Percentiles rank a stretch among this genome's conserved stretches.
Evolutionary conservation across 2,113 vertebrate species (phyloP).

Genomic region (Choloepus hoffmanni): DNA sequence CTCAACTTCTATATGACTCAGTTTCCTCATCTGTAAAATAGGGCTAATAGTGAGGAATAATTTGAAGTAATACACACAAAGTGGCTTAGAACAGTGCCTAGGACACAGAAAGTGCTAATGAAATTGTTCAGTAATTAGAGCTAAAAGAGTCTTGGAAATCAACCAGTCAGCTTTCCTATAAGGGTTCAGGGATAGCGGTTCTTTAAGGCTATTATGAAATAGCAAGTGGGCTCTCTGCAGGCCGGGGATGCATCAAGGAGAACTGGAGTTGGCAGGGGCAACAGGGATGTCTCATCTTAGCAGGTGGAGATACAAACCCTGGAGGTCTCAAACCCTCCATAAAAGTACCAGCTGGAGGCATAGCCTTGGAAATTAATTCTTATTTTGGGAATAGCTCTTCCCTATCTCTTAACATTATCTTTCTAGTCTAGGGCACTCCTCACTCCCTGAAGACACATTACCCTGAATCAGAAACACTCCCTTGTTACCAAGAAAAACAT

Average conservation of each 20-base stretch:
- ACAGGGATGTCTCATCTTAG: neutral
- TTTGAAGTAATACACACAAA: neutral
- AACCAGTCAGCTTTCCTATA: neutral
- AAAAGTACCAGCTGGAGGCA: neutral
- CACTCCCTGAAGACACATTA: neutral
- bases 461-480: neutral
- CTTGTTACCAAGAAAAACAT: slow-evolving; percentile 25
- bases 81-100: neutral
- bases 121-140: slow-evolving; percentile 3
- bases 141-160: neutral
- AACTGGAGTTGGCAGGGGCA: neutral
- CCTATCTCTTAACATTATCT: neutral
- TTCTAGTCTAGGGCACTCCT: neutral
- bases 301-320: neutral
- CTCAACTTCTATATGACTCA: neutral
- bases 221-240: neutral
- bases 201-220: neutral
- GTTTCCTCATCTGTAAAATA: slow-evolving; percentile 39
- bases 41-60: neutral
- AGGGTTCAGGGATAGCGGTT: neutral
- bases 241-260: too few species aligned
- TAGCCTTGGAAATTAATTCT: neutral
- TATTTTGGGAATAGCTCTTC: neutral
- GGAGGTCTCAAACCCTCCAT: neutral
- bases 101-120: neutral